Base-by-base conservation (phyloP, 2,797 vertebrate species). In the Dermochelys coriacea region DNA sequence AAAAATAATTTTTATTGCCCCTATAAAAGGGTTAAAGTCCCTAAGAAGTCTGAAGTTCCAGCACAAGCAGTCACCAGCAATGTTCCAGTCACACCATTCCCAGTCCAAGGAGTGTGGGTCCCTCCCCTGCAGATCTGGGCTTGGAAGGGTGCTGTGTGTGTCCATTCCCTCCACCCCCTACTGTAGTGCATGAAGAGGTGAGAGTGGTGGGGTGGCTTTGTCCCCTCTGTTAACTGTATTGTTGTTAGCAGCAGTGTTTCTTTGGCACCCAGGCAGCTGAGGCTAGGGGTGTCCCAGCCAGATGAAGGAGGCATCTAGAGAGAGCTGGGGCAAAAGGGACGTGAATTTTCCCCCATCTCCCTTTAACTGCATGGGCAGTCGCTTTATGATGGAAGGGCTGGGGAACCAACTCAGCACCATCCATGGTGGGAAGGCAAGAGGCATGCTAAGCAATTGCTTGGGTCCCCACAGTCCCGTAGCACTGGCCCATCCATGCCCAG, bases 1-100 rank as follows among this genome's bases (percentile, higher is more conserved):
- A 96, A 86, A 93, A 91, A 61, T 86, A 96, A 96, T 96, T 81
- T 96, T 97, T 97, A 97, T 96, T 86, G 85, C 55, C 49, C 47
- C 86, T 52, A 95, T 97, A 95, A 97, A 96, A 87, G 51, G 95
- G 92, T 86, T 0, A 0, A 94, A 91, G 91, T 92, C 6, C 0
- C 19, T 7, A 45, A 81, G 75, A 88, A 90, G 93, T 80, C 93
- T 59, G 94, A 94, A 96, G 90, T 94, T 85, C 81, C 75, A 41
- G 68, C n/a, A 19, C 11, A 23, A 71, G 37, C 68, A 23, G 4
- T 12, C 10, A 10, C 19, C 64, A 23, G n/a, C 64, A 6, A 41
- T 71, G n/a, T 5, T 71, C n/a, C 21, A 12, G 19, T 41, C 68
- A 23, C n/a, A 23, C 18, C 19, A 11, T 41, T 41, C 10, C 18